Conservation (phyloP, 2,888 invertebrate species). For the Fragum sueziense region DNA sequence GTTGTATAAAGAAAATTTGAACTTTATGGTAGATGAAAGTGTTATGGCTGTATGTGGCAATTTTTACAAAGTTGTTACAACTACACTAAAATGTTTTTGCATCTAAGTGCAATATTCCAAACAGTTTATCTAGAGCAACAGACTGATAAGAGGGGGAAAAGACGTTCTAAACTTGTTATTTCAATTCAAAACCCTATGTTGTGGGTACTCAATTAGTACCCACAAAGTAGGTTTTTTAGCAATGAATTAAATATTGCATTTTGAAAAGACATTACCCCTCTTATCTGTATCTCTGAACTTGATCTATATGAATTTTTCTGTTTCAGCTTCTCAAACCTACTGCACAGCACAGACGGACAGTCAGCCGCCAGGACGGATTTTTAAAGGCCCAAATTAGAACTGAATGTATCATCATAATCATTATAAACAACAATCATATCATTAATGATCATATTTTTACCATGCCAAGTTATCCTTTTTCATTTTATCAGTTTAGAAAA, state of each 20-base stretch:
- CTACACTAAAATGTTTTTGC: neutral
- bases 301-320: neutral
- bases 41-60: no score
- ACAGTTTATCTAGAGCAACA: neutral
- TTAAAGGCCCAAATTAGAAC: slow-evolving; percentile 38
- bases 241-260: no score
- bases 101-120: neutral
- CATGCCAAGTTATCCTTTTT: neutral
- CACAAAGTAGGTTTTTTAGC: neutral
- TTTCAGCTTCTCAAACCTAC: slow-evolving; percentile 19
- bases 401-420: slow-evolving; percentile 20
- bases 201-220: no score
- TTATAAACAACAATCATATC: neutral
- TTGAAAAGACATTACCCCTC: no score
- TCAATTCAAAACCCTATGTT: no score
- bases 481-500: neutral
- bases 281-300: neutral
- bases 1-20: no score
- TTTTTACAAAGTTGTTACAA: neutral
- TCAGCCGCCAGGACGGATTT: slow-evolving; percentile 16
- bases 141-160: no score
- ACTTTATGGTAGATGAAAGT: no score
- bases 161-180: no score
- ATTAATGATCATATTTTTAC: neutral
- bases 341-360: neutral